Evolutionary conservation across 2,113 vertebrate species (phyloP).

Genomic region (Phoxinus phoxinus): DNA sequence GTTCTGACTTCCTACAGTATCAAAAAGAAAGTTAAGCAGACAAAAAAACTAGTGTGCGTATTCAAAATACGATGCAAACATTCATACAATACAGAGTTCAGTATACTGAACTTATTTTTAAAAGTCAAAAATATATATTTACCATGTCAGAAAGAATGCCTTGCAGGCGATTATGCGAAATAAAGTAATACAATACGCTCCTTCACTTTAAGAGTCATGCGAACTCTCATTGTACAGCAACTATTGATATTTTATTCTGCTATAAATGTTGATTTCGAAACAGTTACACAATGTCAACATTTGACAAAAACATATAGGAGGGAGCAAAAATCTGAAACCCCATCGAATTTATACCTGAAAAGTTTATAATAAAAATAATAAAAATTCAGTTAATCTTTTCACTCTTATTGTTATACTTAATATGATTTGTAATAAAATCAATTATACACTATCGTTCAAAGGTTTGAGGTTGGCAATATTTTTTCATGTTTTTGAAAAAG

Average conservation of each 20-base stretch:
- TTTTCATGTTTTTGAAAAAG: too few relatives aligned
- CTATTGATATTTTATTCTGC: neutral
- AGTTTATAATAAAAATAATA: neutral
- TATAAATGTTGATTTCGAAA: constrained; percentile 12
- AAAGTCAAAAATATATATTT: constrained; percentile 1
- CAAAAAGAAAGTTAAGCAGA: neutral
- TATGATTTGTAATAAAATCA: neutral
- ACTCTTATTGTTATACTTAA: neutral
- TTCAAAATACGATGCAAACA: neutral
- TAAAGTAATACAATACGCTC: neutral
- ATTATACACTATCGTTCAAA: too few relatives aligned
- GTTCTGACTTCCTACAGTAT: neutral
- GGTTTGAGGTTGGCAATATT: too few relatives aligned
- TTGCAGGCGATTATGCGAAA: neutral
- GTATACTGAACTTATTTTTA: neutral
- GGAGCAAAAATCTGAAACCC: constrained; percentile 5
- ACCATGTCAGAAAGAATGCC: neutral
- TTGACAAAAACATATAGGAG: neutral
- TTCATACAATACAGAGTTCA: neutral
- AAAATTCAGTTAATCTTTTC: neutral
- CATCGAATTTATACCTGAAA: neutral
- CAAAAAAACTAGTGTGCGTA: neutral
- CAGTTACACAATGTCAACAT: neutral
- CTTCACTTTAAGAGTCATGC: neutral
- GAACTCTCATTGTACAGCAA: neutral